Evolutionary conservation across 2,888 invertebrate genomes (phyloP).

Genomic region (Ommatoiulus sabulosus): DNA sequence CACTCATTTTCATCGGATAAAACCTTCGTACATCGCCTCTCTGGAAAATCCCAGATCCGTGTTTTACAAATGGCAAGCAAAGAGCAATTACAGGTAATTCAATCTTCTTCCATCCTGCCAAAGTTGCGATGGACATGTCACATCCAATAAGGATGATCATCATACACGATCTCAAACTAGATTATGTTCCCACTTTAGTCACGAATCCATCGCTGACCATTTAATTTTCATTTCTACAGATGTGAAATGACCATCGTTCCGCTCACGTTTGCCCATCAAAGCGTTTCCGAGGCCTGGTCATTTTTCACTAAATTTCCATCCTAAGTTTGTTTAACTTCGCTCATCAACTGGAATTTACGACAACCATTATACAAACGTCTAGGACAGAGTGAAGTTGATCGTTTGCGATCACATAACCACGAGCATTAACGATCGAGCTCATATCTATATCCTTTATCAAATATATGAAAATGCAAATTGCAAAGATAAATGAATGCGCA

Average conservation of each 20-base stretch:
- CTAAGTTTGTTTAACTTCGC: too few species aligned
- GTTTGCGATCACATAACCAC: too few species aligned
- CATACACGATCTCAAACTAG: background rate
- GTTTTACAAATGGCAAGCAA: slow-evolving; percentile 44
- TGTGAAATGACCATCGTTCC: background rate
- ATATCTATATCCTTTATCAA: too few species aligned
- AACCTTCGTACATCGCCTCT: background rate
- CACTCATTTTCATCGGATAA: slow-evolving; percentile 36
- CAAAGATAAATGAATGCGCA: too few species aligned
- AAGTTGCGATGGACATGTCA: slow-evolving; percentile 14
- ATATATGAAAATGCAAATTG: too few species aligned
- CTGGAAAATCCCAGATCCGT: background rate
- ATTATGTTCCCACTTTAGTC: slow-evolving; percentile 42
- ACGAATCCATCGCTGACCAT: slow-evolving; percentile 36
- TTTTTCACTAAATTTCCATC: too few species aligned
- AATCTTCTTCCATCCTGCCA: background rate
- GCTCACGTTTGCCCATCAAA: background rate
- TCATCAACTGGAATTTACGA: too few species aligned
- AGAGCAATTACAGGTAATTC: slow-evolving; percentile 46
- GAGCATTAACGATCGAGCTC: too few species aligned
- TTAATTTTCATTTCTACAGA: slow-evolving; percentile 32
- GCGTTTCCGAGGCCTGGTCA: background rate
- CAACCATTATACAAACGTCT: too few species aligned
- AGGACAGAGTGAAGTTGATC: too few species aligned
- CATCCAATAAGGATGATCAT: slow-evolving; percentile 44